Evolutionary conservation across 2,113 vertebrate genomes (phyloP), one percentile per base, ranked within the genome.

Genomic region (Pluvianellus socialis): DNA sequence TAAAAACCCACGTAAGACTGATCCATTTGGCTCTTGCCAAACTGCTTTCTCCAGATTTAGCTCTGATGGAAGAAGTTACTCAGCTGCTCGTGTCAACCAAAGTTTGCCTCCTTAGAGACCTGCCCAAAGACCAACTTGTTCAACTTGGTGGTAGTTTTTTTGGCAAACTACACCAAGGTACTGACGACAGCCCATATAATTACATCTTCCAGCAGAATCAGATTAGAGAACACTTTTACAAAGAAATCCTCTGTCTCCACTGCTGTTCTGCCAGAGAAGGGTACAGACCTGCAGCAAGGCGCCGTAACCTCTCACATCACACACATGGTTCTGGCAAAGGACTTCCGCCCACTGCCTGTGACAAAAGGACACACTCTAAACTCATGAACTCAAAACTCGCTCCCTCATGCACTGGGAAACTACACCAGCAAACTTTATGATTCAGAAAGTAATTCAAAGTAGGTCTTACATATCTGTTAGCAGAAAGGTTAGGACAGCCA

Each of bases 241-340:
- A 89, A 42, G 44, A 85, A 55, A 68, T 33, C 50, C 12, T 42
- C 38, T 49, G 15, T 16, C 55, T 80, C 61, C 35, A 28, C 16
- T 13, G 19, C 28, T 65, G 35, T 9, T 30, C 55, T 85, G 40
- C 24, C 50, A 56, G 33, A 62, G 33, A 61, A 8, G 18, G 26
- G 26, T 38, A 17, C 22, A 52, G 40, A 62, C 33, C 50, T 21
- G 15, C 73, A 81, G 50, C n/a, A 81, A 40, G 42, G 27, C 63
- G 28, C 67, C 53, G 47, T 14, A 55, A 65, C 58, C 52, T 47
- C 72, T 76, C 55, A 22, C 6, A 49, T 33, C 52, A 63, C 35
- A 76, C 45, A 44, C 2, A 0, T 0, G 7, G 9, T 2, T 65
- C 50, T 82, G 65, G 14, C 65, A 56, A 2, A 47, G 50, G 17